phyloP scores from a whole-genome alignment of 2,888 invertebrate species.

The Leucophora obtusa region DNA sequence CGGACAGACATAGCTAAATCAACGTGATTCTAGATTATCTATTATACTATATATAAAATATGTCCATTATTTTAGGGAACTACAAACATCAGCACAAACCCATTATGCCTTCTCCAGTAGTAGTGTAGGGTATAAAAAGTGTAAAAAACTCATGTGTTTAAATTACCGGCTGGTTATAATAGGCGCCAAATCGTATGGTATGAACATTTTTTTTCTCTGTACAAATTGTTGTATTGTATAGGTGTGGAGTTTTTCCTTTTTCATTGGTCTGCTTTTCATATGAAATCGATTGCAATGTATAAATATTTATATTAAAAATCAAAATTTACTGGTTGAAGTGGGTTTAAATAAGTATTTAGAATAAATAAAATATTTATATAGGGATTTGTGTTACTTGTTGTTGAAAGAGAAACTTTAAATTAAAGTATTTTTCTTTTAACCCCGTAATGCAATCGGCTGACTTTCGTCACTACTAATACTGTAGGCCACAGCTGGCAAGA shows the following conservation, averaged over 20 bases:
- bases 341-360: background rate
- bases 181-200: conserved; percentile 31
- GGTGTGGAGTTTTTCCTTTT: background rate
- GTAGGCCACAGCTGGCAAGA: too few relatives aligned
- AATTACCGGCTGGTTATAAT: background rate
- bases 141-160: conserved; percentile 6
- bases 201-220: conserved; percentile 13
- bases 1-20: too few relatives aligned
- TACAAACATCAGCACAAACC: too few relatives aligned
- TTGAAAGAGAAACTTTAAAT: background rate
- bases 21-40: too few relatives aligned
- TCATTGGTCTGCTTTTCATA: background rate
- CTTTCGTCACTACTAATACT: too few relatives aligned
- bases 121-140: too few relatives aligned
- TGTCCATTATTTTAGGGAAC: too few relatives aligned
- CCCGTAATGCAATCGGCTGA: too few relatives aligned
- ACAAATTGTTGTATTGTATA: background rate
- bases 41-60: too few relatives aligned
- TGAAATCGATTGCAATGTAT: background rate
- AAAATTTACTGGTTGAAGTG: background rate
- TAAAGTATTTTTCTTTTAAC: background rate
- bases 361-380: conserved; percentile 26
- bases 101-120: too few relatives aligned
- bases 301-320: background rate
- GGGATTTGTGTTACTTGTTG: conserved; percentile 4